A percentile compares a stretch with the other conserved stretches of the same genome.
Conservation (phyloP, 2,797 vertebrate species). For the Poliocrania exsul region DNA sequence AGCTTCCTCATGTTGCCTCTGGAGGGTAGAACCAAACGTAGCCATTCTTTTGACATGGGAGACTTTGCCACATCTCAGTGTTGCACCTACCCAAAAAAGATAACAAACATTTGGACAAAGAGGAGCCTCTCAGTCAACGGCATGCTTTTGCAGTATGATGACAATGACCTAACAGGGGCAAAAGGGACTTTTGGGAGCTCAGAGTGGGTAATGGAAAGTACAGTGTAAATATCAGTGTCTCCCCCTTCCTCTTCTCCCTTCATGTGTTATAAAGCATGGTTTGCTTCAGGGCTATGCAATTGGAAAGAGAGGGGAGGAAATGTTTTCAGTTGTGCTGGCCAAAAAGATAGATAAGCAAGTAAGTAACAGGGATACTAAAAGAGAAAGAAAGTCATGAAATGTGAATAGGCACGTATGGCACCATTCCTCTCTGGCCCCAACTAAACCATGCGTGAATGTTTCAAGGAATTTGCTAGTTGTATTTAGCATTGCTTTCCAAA, state of each 20-base stretch:
- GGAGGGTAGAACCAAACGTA: slow-evolving; percentile 93
- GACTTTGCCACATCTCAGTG: slow-evolving; percentile 86
- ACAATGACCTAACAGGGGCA: slow-evolving; percentile 83
- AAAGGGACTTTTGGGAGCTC: slow-evolving; percentile 89
- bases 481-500: slow-evolving; percentile 51
- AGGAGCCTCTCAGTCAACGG: slow-evolving; percentile 97
- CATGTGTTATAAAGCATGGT: neutral
- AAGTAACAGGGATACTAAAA: neutral
- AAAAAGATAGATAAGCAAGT: slow-evolving; percentile 17
- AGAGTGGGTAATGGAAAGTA: slow-evolving; percentile 98
- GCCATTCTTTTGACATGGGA: slow-evolving; percentile 98
- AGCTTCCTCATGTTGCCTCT: slow-evolving; percentile 89
- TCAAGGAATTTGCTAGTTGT: slow-evolving; percentile 51
- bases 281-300: slow-evolving; percentile 24
- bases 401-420: slow-evolving; percentile 41
- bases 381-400: neutral
- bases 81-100: slow-evolving; percentile 88
- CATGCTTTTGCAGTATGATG: slow-evolving; percentile 94
- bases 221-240: slow-evolving; percentile 83
- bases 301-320: neutral
- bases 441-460: slow-evolving; percentile 32
- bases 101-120: slow-evolving; percentile 98
- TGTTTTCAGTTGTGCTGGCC: neutral
- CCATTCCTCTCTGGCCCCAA: slow-evolving; percentile 1
- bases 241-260: neutral